Evolutionary conservation across 2,113 vertebrate species (phyloP), one percentile per base, ranked within the genome.

Genomic region (Rousettus leschenaultii): DNA sequence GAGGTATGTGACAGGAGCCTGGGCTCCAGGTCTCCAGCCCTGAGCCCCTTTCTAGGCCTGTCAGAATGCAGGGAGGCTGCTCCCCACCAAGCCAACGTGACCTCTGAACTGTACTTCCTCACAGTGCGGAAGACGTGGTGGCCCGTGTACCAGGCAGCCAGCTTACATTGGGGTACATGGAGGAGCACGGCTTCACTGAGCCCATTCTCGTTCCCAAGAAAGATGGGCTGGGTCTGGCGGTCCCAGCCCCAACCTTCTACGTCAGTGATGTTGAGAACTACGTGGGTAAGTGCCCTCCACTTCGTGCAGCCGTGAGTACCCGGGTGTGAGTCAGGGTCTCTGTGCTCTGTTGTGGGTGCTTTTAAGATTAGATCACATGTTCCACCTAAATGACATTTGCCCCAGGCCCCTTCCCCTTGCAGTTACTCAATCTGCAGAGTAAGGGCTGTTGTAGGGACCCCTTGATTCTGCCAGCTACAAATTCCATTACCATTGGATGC

Each of bases 191-290:
- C 95, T 99, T 99, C 97, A 99, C 99, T 0, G 99, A 99, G 78
- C 99, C 99, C 22, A 99, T 99, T 98, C 98, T 99, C 0, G 99
- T 99, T n/a, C 99, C 99, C 83, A 99, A 99, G 98, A 99, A 99
- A 97, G 99, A 99, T 0, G 99, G 99, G 0, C 97, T 99, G 97
- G 99, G 99, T 6, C 97, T 99, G 98, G 98, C 99, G 0, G 99
- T 99, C 95, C 99, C 99, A 0, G 99, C 99, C 1, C 99, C 99
- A n/a, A 99, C 99, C 15, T 99, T 99, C 98, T 99, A 99, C 19
- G 99, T 99, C 98, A 99, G 99, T 2, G 99, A 99, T 0, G 99
- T 99, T 0, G 99, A 99, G 97, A 99, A 99, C 98, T 99, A 99
- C 0, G 99, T 99, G 0, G 99, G 99, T 99, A 97, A 93, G 99